Evolutionary conservation across 2,888 invertebrate genomes (phyloP), one percentile per base, ranked within the genome.

Genomic region (Ischnus inquisitorius): DNA sequence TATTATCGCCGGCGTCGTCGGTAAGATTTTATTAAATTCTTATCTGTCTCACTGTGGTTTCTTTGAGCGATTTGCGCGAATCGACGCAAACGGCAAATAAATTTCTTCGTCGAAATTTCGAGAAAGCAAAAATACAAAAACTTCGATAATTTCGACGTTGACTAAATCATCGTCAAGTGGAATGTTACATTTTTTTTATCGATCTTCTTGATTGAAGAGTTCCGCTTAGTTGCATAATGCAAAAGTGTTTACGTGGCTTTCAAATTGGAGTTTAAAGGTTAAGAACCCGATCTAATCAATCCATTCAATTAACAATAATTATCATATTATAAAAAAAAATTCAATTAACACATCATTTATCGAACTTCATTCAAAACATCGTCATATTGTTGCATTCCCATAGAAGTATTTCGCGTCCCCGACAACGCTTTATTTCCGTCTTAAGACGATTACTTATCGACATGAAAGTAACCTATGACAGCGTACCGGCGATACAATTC

Each of bases 1-100:
- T 86, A 85, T 90, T 78, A 87, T 92, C 88, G 89, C 89, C 83
- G 88, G 88, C 87, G 87, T 90, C 83, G 90, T 89, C 89, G 92
- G 92, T 92, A 92, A 92, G 92, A 86, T 54, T 79, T 75, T 41
- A 39, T 75, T 72, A 39, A 43, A 28, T 12, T 77, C 41, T 41
- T 22, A 22, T 10, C 22, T 12, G 10, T 54, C 12, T 54, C 51
- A 19, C 8, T 51, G 34, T 8, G 51, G 16, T 19, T 19, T 8
- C 51, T 8, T 10, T 2, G n/a, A n/a, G 25, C 43, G 57, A 60
- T 74, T 34, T 8, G 16, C 19, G 14, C 19, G 8, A 62, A 19
- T 5, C 16, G 22, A 19, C 8, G 22, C 2, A 22, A 54, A 22
- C 22, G 10, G 19, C 6, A 8, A 10, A 22, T 3, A 10, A 8